Conservation (phyloP, 1,140 invertebrate genomes). For the Saxidomus purpurata region DNA sequence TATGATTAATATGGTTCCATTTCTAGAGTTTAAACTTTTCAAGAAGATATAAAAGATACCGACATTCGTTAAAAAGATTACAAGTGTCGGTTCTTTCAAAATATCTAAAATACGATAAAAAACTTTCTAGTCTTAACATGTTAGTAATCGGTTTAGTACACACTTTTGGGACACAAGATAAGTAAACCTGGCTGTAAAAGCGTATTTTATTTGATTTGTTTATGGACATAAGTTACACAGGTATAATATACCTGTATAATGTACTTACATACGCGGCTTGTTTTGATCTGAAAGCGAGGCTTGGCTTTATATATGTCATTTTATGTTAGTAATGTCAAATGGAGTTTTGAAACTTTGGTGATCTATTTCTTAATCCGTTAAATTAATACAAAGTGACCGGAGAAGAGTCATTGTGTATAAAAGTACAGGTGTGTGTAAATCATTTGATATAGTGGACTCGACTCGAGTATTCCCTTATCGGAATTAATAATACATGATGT, state of each 20-base stretch:
- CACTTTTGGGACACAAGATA: neutral
- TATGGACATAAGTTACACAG: neutral
- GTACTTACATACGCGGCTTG: neutral
- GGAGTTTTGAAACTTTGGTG: neutral
- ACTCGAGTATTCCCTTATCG: no score
- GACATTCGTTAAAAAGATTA: no score
- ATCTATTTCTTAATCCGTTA: neutral
- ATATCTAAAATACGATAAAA: no score
- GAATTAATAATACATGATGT: no score
- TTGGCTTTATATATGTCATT: neutral
- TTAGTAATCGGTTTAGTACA: neutral
- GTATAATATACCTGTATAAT: neutral
- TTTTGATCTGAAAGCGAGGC: neutral
- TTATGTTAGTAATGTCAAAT: neutral
- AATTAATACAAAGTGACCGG: neutral
- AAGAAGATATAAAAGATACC: no score
- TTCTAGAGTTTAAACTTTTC: no score
- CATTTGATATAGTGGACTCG: no score
- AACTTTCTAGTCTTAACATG: no score
- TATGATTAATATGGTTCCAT: no score
- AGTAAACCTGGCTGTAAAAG: neutral
- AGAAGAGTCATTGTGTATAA: neutral
- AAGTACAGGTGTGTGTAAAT: no score
- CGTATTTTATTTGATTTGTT: neutral
- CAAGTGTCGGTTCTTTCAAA: no score